Conservation (phyloP, 2,888 invertebrate genomes). For the Cordylochernes scorpioides region DNA sequence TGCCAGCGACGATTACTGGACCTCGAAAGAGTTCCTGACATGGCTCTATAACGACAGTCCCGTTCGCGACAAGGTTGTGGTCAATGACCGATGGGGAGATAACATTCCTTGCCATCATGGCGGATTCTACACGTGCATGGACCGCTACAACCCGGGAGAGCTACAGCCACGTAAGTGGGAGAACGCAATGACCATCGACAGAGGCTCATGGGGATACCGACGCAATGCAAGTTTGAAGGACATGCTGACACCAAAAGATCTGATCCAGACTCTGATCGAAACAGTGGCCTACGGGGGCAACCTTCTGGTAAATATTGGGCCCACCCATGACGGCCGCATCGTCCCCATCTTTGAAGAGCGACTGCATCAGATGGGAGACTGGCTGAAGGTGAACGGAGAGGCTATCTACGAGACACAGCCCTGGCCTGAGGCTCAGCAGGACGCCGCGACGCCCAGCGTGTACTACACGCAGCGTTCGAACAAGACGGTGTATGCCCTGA, state of each 20-base stretch:
- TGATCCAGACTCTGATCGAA: constrained; percentile 25
- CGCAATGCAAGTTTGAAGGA: constrained; percentile 39
- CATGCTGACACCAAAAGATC: constrained; percentile 36
- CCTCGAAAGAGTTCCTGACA: constrained; percentile 50
- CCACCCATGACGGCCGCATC: constrained; percentile 23
- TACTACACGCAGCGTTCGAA: too few relatives aligned
- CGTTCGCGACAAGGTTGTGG: constrained; percentile 58
- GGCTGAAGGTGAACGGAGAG: constrained; percentile 24
- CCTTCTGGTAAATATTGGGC: constrained; percentile 24
- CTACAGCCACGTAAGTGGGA: constrained; percentile 87
- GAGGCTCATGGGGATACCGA: constrained; percentile 56
- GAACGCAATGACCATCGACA: constrained; percentile 73
- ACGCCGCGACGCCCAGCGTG: constrained; percentile 20
- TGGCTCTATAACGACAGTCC: constrained; percentile 63
- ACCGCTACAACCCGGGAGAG: constrained; percentile 57
- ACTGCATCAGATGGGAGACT: constrained; percentile 20
- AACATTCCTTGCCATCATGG: constrained; percentile 57
- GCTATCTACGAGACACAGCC: constrained; percentile 22
- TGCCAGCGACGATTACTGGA: constrained; percentile 52
- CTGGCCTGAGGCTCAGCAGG: constrained; percentile 23
- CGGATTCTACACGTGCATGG: constrained; percentile 56
- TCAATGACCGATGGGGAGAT: constrained; percentile 78
- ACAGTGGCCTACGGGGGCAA: constrained; percentile 25
- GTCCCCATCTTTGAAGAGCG: constrained; percentile 23
- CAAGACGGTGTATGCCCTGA: too few relatives aligned